phyloP scores from a whole-genome alignment of 2,888 invertebrate species.

The Nephrotoma flavescens region DNA sequence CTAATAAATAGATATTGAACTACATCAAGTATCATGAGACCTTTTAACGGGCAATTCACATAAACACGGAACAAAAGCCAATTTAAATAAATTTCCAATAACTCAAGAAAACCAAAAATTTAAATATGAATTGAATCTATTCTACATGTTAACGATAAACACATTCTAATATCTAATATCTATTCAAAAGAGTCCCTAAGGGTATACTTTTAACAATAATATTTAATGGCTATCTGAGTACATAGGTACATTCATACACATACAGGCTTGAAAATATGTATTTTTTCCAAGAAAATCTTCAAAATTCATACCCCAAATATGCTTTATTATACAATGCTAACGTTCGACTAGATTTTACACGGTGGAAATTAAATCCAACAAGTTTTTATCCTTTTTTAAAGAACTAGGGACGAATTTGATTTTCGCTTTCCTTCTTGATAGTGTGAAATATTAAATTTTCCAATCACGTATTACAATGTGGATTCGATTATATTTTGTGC shows the following conservation, averaged over 20 bases:
- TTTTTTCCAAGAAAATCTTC: not conserved
- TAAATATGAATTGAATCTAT: not conserved
- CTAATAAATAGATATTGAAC: not conserved
- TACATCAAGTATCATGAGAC: not conserved
- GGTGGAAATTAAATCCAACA: not conserved
- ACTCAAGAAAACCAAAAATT: not conserved
- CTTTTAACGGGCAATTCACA: not conserved
- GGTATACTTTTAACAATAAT: not conserved
- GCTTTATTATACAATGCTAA: not conserved
- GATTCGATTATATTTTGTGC: not conserved
- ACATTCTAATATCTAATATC: not conserved
- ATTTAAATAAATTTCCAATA: not conserved
- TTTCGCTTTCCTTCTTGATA: not conserved
- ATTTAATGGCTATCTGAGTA: not conserved
- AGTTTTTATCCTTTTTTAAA: not conserved
- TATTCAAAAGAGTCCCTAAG: not conserved
- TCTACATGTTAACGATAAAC: not conserved
- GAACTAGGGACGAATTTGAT: not conserved
- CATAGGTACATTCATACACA: not conserved
- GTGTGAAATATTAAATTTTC: not conserved
- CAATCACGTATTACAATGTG: not conserved
- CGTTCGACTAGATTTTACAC: not conserved
- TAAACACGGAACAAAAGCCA: not conserved
- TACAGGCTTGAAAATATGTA: no score
- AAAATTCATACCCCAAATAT: not conserved